Evolutionary conservation across 2,888 invertebrate species (phyloP).

Genomic region (Diarsia rubi): DNA sequence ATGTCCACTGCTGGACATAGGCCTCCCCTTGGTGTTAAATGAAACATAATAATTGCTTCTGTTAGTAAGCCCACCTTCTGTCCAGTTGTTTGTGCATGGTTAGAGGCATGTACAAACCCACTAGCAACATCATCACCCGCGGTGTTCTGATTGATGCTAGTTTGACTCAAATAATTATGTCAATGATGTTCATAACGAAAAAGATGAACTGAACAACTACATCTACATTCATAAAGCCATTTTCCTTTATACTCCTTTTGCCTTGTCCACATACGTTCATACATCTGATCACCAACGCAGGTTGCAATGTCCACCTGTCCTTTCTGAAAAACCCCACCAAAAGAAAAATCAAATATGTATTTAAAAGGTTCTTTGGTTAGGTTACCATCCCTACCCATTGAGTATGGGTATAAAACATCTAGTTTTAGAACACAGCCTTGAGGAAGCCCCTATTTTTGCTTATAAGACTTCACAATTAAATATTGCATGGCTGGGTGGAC

Average conservation of each 20-base stretch:
- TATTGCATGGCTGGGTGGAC: not conserved
- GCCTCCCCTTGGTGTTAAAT: not conserved
- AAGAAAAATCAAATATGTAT: not conserved
- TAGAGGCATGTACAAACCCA: not conserved
- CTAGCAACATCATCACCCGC: not conserved
- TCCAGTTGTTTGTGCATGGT: not conserved
- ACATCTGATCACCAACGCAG: too few species aligned
- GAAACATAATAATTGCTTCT: not conserved
- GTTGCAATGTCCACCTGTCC: too few species aligned
- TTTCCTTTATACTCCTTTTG: too few species aligned
- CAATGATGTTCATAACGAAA: not conserved
- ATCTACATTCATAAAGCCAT: too few species aligned
- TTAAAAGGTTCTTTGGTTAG: not conserved
- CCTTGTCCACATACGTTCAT: too few species aligned
- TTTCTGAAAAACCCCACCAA: too few species aligned
- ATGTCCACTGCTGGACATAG: too few species aligned
- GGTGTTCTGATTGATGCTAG: not conserved
- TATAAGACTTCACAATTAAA: constrained; percentile 20
- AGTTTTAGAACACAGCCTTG: constrained; percentile 14
- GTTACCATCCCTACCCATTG: not conserved
- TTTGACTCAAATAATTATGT: not conserved
- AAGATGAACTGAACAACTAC: not conserved
- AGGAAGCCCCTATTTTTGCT: constrained; percentile 21
- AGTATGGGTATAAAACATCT: not conserved
- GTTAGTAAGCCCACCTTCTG: not conserved